phyloP scores from a whole-genome alignment of 2,797 vertebrate species.

The Darevskia mixta region DNA sequence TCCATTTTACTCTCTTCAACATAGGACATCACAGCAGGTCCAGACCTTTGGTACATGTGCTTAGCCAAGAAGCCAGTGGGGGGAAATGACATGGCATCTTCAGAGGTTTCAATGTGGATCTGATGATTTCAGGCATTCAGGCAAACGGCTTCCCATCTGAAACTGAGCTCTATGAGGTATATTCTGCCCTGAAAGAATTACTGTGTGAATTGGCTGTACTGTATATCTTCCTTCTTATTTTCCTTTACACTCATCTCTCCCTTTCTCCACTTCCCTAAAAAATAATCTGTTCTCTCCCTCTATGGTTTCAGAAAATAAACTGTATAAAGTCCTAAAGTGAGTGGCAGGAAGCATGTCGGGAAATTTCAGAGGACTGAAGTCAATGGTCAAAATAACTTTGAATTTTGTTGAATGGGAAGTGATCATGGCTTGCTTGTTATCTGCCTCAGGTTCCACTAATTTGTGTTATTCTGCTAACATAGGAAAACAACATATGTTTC shows the following conservation, averaged over 20 bases:
- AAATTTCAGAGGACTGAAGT: conserved; percentile 51
- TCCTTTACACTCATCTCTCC: background rate
- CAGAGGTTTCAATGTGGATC: no score
- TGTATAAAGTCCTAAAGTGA: conserved; percentile 21
- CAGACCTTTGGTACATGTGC: background rate
- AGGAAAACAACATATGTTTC: conserved; percentile 61
- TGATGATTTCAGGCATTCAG: background rate
- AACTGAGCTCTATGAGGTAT: background rate
- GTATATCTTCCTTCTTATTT: background rate
- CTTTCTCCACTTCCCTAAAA: background rate
- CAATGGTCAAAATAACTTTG: conserved; percentile 34
- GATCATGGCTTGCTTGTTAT: conserved; percentile 41
- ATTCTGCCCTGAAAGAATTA: background rate
- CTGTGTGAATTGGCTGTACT: background rate
- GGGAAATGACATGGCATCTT: background rate
- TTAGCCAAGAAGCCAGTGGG: background rate
- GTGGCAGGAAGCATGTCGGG: conserved; percentile 31
- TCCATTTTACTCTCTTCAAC: background rate
- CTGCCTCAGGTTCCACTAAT: conserved; percentile 71
- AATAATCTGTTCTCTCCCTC: background rate
- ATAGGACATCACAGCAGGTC: background rate
- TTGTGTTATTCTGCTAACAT: conserved; percentile 45
- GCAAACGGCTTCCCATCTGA: background rate
- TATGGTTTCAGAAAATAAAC: conserved; percentile 2
- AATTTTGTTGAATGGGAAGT: conserved; percentile 55